Base-by-base conservation (phyloP, 2,888 invertebrate genomes). In the Quadroppia sp. region DNA sequence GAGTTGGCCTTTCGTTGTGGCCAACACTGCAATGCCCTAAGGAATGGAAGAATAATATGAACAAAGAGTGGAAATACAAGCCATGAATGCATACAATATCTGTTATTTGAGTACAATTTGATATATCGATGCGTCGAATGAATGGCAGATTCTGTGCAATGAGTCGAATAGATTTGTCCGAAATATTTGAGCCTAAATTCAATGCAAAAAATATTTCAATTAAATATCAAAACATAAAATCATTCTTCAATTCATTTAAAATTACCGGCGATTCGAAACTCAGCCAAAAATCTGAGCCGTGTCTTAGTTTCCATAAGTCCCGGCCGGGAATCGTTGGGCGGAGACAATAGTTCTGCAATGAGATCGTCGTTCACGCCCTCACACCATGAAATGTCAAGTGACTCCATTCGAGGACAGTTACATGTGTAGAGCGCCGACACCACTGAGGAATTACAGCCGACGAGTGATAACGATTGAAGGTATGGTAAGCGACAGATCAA, bases 401-500 rank as follows among this genome's bases (percentile, higher is more conserved):
- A 78, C 1, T 87, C 86, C 11, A 89, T 86, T 0, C 91, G 89
- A 0, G 93, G 92, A 79, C 92, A 92, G 1, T 89, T 87, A 77
- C 90, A 89, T 13, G 81, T 81, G 77, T 81, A 81, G 30, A 83
- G 79, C 13, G 82, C 82, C 56, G 80, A 79, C 23, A 83, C 79
- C 9, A 81, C 80, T 79, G 82, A 90, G 0, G 82, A 80, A 0
- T 13, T 20, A 75, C 81, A 81, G 42, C 85, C 85, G 71, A 90
- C 89, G 48, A 96, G 83, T 2, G 90, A 90, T 17, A 96, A 85
- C 75, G 89, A 88, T 76, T 90, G 89, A 25, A 95, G 85, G 11
- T 91, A 90, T 0, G 94, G 93, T 75, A 95, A 84, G 17, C 95
- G 87, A 17, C 89, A 88, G 30, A 95, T 86, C n/a, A 96, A 83